Base-by-base conservation (phyloP, 2,888 invertebrate species). In the Ernsta delagoae region DNA sequence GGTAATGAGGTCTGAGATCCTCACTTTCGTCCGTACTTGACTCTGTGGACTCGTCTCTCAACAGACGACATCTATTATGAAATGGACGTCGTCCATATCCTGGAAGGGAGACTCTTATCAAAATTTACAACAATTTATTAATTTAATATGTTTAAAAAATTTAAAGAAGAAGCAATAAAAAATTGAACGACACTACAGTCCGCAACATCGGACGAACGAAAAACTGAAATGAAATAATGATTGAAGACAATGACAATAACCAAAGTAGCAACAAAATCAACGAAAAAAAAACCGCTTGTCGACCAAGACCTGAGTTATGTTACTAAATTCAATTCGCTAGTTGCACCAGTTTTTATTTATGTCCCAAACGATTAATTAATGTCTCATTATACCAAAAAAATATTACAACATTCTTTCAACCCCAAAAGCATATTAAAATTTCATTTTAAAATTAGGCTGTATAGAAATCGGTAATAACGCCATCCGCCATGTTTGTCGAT, bases 21-120 rank as follows among this genome's bases (percentile, higher is more conserved):
- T 88, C 88, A 75, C 91, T 92, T 53, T 90, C 89, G 12, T 90
- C 90, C 3, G 91, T 85, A 41, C 68, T 92, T 67, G 93, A 93
- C 72, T 91, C 91, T 31, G 89, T 88, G 3, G 92, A 90, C 72
- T 90, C 90, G 70, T 88, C 86, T 72, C 83, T 82, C 68, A 86
- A 77, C 6, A 82, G 77, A 65, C 82, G 83, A 76, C 85, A 88
- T 76, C 82, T 84, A 75, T 84, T 81, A 77, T 81, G 79, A 76
- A 84, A 84, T 70, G 84, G 82, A 63, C 85, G 86, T 45, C 85
- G 87, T 72, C 86, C 80, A 81, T 88, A 86, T 73, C 92, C 92
- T 93, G 92, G 63, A 89, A 92, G 78, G 73, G 71, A 84, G 65
- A 81, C 72, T 74, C 67, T 74, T 59, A 74, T 82, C 72, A 79